A percentile compares a stretch with the other conserved stretches of the same genome.
Evolutionary conservation across 2,113 vertebrate genomes (phyloP).

Genomic region (Noctilio leporinus): DNA sequence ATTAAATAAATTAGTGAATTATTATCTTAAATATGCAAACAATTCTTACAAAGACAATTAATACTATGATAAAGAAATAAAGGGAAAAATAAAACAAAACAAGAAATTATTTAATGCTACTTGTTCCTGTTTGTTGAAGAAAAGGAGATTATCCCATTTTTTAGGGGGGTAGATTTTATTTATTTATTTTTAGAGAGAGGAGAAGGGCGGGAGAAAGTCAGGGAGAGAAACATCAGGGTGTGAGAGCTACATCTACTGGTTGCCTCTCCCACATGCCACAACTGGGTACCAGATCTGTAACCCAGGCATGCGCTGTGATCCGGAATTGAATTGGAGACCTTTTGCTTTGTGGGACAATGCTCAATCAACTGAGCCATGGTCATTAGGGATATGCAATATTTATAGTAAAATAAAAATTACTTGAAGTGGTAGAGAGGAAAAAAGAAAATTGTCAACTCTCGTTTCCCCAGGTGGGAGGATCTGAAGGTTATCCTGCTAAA

Average conservation of each 20-base stretch:
- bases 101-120: background rate
- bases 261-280: too few species aligned
- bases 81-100: background rate
- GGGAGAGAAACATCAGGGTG: too few species aligned
- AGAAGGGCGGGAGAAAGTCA: too few species aligned
- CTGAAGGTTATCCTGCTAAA: background rate
- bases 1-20: conserved; percentile 16
- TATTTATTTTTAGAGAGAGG: too few species aligned
- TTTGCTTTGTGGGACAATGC: too few species aligned
- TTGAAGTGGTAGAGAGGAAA: background rate
- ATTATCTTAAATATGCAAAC: background rate
- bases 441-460: background rate
- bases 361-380: too few species aligned
- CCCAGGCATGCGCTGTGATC: too few species aligned
- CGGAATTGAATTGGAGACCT: too few species aligned
- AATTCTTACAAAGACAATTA: background rate
- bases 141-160: background rate
- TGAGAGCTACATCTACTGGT: too few species aligned
- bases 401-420: background rate
- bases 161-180: too few species aligned
- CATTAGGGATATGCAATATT: background rate
- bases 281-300: too few species aligned
- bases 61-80: background rate
- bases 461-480: background rate
- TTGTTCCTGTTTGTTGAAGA: background rate